Percentiles rank a stretch among this genome's conserved stretches.
Evolutionary conservation across 37 sponge, comb jelly and placozoan genomes (phyloP).

Genomic region (Chondrilla cf. caribensis): DNA sequence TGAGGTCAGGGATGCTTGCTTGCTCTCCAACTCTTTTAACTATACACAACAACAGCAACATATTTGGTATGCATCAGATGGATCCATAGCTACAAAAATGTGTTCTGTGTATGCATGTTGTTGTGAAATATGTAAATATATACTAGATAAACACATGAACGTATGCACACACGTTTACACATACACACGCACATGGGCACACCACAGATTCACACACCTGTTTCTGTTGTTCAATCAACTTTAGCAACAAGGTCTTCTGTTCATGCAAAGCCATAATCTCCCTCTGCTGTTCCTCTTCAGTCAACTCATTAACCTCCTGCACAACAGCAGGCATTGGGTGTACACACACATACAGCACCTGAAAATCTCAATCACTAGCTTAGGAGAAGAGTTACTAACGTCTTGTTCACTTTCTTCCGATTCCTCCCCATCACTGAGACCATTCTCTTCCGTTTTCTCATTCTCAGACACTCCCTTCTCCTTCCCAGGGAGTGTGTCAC

Average conservation of each 20-base stretch:
- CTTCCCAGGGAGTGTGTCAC: not conserved
- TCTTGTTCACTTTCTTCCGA: not conserved
- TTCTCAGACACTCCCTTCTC: not conserved
- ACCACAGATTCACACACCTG: slow-evolving; percentile 27
- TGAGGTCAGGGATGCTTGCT: not conserved
- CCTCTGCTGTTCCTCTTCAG: slow-evolving; percentile 39
- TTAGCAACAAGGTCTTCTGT: slow-evolving; percentile 4
- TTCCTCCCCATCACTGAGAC: not conserved
- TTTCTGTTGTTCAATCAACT: slow-evolving; percentile 16
- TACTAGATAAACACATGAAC: too few relatives aligned
- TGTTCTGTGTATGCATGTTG: not conserved
- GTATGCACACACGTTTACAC: too few relatives aligned
- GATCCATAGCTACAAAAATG: too few relatives aligned
- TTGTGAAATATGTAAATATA: not conserved
- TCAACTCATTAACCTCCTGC: not conserved
- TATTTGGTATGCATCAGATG: too few relatives aligned
- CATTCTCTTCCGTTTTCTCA: not conserved
- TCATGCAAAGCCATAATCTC: slow-evolving; percentile 34
- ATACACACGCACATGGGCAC: too few relatives aligned
- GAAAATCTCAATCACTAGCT: too few relatives aligned
- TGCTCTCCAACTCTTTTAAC: not conserved
- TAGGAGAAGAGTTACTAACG: not conserved
- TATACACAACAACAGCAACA: too few relatives aligned
- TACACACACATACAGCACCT: too few relatives aligned
- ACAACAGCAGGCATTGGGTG: too few relatives aligned